Base-by-base conservation (phyloP, 2,113 vertebrate species). In the Peromyscus californicus region DNA sequence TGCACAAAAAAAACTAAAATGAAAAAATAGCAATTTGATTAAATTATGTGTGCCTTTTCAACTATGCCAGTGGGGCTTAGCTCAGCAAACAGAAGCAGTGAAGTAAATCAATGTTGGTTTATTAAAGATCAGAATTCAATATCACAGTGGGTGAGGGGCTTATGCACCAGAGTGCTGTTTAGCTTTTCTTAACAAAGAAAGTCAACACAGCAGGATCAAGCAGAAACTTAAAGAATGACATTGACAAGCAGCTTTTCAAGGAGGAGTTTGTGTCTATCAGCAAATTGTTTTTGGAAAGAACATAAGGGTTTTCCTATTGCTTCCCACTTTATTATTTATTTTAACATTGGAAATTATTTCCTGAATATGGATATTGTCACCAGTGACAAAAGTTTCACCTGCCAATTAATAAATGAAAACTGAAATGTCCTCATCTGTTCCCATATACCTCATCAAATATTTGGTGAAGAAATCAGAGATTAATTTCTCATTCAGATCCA, bases 51-150 rank as follows among this genome's bases (percentile, higher is more conserved):
- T 97, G 98, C 98, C 90, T 98, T 98, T 98, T 97, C 97, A 87
- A 51, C 96, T 98, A 92, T 98, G 97, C 96, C 76, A 51, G 65
- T 97, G 97, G 96, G 98, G 98, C 98, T 99, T 99, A 98, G 98
- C 98, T 99, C 98, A 98, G 98, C 98, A 99, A 99, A 99, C 98
- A 99, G 98, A 98, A 98, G 96, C 98, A 98, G 92, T 96, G 98
- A 98, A 98, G 98, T 98, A 99, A 98, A 98, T 98, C 98, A 98
- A 97, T 98, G 98, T 98, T 98, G 98, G 98, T 98, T 99, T 99
- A 99, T 99, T 99, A 99, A 98, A 99, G 98, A 99, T 98, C 98
- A 98, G 95, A 98, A 99, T 99, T 99, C 98, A 99, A 98, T 99
- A 99, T 98, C 98, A 98, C 97, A 96, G 87, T 98, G 98, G 97